A percentile compares a stretch with the other conserved stretches of the same genome.
These are phyloP conservation scores for Dendroctonus valens DNA, from an alignment of 1,140 invertebrate species.

Conservation along the genomic window DNA sequence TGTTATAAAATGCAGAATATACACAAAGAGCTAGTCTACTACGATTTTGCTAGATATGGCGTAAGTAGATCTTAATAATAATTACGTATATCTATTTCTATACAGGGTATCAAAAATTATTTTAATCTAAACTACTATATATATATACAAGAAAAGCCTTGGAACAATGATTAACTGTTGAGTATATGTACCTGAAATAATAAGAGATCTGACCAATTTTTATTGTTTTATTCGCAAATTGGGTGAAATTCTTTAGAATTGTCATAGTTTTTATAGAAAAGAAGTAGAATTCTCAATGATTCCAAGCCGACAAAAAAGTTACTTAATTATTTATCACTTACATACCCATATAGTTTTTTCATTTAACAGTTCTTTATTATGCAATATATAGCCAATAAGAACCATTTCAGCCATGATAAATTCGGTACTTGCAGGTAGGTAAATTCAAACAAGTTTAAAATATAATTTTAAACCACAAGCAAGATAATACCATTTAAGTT, in stretches of 20 bases:
- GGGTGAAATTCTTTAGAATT: background rate
- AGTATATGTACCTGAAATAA: background rate
- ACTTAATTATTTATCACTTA: too few relatives aligned
- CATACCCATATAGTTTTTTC: too few relatives aligned
- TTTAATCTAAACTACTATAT: background rate
- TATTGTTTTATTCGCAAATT: background rate
- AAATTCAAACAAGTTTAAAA: too few relatives aligned
- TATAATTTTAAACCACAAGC: too few relatives aligned
- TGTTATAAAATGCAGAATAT: conserved; percentile 10
- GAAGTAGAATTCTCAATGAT: too few relatives aligned
- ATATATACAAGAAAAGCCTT: background rate
- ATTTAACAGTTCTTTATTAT: too few relatives aligned
- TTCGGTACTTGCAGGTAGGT: too few relatives aligned
- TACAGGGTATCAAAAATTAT: conserved; percentile 3
- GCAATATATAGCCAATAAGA: too few relatives aligned
- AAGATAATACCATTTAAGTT: too few relatives aligned
- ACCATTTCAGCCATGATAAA: too few relatives aligned
- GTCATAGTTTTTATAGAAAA: background rate
- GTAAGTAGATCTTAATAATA: background rate
- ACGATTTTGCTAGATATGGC: background rate
- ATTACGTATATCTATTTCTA: background rate
- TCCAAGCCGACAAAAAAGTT: too few relatives aligned
- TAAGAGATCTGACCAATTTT: background rate
- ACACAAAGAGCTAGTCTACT: conserved; percentile 2
- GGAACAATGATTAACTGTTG: background rate